These are phyloP conservation scores for Entosphenus tridentatus DNA, from an alignment of 2,113 vertebrate genomes.

Conservation along the genomic window DNA sequence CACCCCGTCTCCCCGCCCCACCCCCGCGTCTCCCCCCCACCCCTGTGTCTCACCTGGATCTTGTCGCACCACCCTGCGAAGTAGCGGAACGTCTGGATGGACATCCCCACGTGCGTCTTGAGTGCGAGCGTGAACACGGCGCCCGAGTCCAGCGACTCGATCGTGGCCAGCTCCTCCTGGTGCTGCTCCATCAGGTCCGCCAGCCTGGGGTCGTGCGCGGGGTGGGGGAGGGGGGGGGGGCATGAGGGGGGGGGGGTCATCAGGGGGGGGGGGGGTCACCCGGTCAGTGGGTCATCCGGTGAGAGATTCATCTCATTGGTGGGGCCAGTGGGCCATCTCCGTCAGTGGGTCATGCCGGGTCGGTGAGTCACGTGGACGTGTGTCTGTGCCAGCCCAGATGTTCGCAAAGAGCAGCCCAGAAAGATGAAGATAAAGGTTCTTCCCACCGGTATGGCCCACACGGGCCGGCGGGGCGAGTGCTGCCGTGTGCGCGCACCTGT, in stretches of 20 bases:
- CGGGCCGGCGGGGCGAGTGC: background rate
- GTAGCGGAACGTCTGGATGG: slow-evolving; percentile 42
- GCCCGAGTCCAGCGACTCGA: slow-evolving; percentile 36
- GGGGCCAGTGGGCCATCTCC: too few relatives aligned
- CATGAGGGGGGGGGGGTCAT: too few relatives aligned
- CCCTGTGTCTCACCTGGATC: slow-evolving; percentile 23
- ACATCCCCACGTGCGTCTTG: slow-evolving; percentile 45
- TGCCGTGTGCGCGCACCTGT: slow-evolving; percentile 20
- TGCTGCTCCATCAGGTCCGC: slow-evolving; percentile 41
- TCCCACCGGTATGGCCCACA: background rate
- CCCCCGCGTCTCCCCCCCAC: background rate
- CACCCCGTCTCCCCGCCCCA: background rate
- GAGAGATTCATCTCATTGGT: too few relatives aligned
- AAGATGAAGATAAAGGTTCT: background rate
- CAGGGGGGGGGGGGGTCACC: too few relatives aligned
- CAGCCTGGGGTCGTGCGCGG: slow-evolving; percentile 17
- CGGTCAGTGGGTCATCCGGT: too few relatives aligned
- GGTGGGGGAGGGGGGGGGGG: too few relatives aligned
- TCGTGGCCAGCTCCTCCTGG: slow-evolving; percentile 41
- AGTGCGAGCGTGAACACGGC: slow-evolving; percentile 41
- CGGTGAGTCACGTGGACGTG: too few relatives aligned
- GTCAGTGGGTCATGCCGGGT: too few relatives aligned
- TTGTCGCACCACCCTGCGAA: slow-evolving; percentile 49
- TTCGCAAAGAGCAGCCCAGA: too few relatives aligned
- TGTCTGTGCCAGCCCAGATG: too few relatives aligned